Conservation (phyloP, 2,888 invertebrate genomes). For the Trisateles emortualis region DNA sequence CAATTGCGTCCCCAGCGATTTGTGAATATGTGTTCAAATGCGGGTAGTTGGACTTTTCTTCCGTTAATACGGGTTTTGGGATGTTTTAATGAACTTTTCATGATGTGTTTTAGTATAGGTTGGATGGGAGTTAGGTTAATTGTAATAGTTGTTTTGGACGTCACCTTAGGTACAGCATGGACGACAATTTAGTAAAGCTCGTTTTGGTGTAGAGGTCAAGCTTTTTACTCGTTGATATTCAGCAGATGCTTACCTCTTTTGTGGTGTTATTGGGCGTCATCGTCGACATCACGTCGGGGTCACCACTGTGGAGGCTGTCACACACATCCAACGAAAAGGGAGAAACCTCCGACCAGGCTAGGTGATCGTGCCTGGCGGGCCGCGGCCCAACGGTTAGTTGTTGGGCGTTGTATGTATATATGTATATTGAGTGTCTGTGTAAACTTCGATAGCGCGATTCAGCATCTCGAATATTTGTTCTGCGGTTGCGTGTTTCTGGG, state of each 20-base stretch:
- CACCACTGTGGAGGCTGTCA: no score
- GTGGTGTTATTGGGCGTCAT: not conserved
- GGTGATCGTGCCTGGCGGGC: no score
- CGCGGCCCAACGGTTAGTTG: no score
- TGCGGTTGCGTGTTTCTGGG: no score
- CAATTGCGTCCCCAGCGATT: conserved; percentile 46
- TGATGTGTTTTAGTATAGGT: conserved; percentile 14
- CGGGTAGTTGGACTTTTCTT: conserved; percentile 13
- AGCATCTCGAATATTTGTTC: no score
- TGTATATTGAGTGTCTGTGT: no score
- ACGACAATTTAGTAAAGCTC: conserved; percentile 3
- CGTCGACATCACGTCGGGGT: no score
- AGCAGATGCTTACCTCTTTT: not conserved
- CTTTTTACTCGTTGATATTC: conserved; percentile 1
- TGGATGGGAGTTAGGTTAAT: conserved; percentile 13
- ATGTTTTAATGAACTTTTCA: conserved; percentile 21
- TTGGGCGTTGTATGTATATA: no score
- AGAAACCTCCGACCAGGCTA: no score
- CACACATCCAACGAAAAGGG: no score
- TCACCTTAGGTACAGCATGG: conserved; percentile 1
- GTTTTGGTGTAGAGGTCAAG: not conserved
- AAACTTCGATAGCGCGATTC: no score
- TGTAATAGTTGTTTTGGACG: conserved; percentile 15
- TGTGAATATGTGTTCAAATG: conserved; percentile 23
- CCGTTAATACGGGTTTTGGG: conserved; percentile 16